Evolutionary conservation across 2,113 vertebrate genomes (phyloP).

Genomic region (Panurus biarmicus): DNA sequence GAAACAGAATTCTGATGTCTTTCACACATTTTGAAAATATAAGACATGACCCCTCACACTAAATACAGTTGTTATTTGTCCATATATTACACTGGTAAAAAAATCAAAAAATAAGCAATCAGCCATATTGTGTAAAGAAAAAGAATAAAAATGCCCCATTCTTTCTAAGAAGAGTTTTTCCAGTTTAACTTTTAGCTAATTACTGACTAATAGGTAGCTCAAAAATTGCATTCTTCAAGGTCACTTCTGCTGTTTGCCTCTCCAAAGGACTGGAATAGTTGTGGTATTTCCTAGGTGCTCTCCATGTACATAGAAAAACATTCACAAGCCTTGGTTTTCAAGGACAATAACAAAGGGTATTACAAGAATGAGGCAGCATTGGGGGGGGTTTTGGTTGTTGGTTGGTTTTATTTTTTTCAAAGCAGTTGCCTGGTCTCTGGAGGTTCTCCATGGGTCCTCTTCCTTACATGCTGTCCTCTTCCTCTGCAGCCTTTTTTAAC

Average conservation of each 20-base stretch:
- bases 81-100: not conserved
- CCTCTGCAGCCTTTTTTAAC: not conserved
- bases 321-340: not conserved
- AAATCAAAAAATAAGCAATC: fast-evolving
- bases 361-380: not conserved
- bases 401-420: not conserved
- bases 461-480: not conserved
- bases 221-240: not conserved
- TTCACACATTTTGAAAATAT: not conserved
- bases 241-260: not conserved
- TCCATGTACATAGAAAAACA: not conserved
- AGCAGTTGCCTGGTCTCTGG: not conserved
- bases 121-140: not conserved
- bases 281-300: not conserved
- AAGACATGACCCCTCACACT: fast-evolving
- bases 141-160: not conserved
- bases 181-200: not conserved
- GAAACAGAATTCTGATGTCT: not conserved
- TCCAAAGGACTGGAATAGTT: not conserved
- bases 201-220: not conserved
- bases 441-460: not conserved
- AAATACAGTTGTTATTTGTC: not conserved
- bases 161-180: not conserved
- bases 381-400: fast-evolving
- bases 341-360: not conserved